Base-by-base conservation (phyloP, 2,888 invertebrate genomes). In the Eugnorisma glareosa region DNA sequence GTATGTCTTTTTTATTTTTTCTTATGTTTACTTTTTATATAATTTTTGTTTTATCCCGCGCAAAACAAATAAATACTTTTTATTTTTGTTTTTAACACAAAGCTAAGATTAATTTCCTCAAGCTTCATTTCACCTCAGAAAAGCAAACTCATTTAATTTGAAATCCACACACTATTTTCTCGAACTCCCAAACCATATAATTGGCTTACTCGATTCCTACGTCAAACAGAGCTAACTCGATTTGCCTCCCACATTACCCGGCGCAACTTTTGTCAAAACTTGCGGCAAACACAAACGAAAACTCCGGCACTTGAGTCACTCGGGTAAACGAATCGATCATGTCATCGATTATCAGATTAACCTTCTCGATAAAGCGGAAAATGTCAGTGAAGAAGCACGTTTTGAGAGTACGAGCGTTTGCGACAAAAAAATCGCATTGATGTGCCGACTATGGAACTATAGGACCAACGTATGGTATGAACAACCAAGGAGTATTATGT, bases 321-420 rank as follows among this genome's bases (percentile, higher is more conserved):
- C 80, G 86, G 82, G 87, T 82, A 82, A 87, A 82, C 80, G 83
- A 76, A 90, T 90, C 91, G 87, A 88, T 90, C 90, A 90, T 83
- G 67, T 84, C 84, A 90, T 89, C 88, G 86, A 88, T 90, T 87
- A 84, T 86, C 86, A 84, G 89, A 90, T 90, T 85, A 88, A 85
- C 75, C 84, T 88, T 85, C 84, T 82, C 76, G 74, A 75, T 66
- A 77, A 76, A 66, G 61, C 68, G 73, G 61, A 63, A 73, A 75
- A 79, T 77, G 83, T 86, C 80, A 61, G 59, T 48, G 61, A 57
- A 73, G 73, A 63, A 75, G 79, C 87, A 85, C 82, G 86, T 87
- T 73, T 84, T 71, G 70, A 63, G 35, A 48, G 64, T 59, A n/a
- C 24, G 4, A 59, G 18, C 45, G 63, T 67, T 84, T 51, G 75